Evolutionary conservation across 2,797 vertebrate genomes (phyloP).

Genomic region (Mormyrops attenuatus): DNA sequence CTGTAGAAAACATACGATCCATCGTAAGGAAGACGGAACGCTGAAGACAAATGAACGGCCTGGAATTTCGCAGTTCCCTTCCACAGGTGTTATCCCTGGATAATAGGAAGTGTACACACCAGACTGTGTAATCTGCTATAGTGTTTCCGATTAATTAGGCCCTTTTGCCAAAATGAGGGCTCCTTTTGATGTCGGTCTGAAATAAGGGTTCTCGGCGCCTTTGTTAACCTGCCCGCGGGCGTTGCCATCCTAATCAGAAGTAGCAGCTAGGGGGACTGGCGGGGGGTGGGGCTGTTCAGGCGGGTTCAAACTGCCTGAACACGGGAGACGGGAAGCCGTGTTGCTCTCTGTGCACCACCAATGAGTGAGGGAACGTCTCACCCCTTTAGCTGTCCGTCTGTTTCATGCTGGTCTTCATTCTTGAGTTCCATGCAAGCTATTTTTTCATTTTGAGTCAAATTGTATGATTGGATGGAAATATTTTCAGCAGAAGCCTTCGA

Average conservation of each 20-base stretch:
- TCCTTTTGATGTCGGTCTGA: slow-evolving; percentile 44
- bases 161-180: slow-evolving; percentile 35
- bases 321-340: neutral
- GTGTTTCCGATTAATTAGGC: slow-evolving; percentile 45
- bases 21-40: neutral
- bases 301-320: neutral
- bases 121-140: slow-evolving; percentile 50
- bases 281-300: neutral
- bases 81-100: neutral
- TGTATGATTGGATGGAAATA: neutral
- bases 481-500: neutral
- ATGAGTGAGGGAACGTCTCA: neutral
- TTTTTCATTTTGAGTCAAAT: neutral
- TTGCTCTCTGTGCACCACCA: neutral
- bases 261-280: neutral
- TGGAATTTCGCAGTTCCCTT: neutral
- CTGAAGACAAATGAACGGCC: neutral
- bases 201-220: slow-evolving; percentile 31
- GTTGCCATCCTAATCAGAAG: neutral
- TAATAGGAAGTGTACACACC: neutral
- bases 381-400: neutral
- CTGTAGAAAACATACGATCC: neutral
- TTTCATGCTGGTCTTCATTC: neutral
- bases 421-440: neutral
- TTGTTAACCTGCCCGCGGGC: slow-evolving; percentile 28